Evolutionary conservation across 2,797 vertebrate species (phyloP).

Genomic region (Myotis myotis): DNA sequence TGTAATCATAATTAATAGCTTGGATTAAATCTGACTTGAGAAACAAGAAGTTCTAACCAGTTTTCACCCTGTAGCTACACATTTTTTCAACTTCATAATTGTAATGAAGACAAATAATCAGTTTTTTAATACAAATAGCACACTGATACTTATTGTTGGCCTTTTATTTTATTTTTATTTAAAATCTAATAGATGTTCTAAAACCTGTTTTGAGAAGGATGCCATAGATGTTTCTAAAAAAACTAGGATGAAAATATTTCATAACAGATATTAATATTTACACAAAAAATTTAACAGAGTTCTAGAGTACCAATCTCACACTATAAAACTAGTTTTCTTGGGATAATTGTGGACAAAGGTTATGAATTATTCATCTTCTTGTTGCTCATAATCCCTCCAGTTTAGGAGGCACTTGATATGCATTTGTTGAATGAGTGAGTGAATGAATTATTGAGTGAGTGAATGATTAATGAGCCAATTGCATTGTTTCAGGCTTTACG

Average conservation of each 20-base stretch:
- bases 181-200: constrained; percentile 9
- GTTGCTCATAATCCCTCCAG: not conserved
- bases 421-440: constrained; percentile 4
- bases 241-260: constrained; percentile 22
- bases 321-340: constrained; percentile 34
- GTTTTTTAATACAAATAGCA: constrained; percentile 5
- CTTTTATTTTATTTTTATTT: constrained; percentile 37
- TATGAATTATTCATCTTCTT: constrained; percentile 52
- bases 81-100: constrained; percentile 48
- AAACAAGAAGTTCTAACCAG: constrained; percentile 46
- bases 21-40: constrained; percentile 36
- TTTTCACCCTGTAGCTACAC: constrained; percentile 43
- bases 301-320: not conserved
- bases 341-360: not conserved
- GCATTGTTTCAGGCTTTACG: not conserved
- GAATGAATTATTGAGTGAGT: constrained; percentile 38
- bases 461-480: constrained; percentile 43
- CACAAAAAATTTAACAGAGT: not conserved
- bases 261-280: not conserved
- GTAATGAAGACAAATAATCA: not conserved
- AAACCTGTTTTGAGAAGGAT: not conserved
- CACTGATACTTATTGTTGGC: not conserved
- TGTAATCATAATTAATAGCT: constrained; percentile 50
- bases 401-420: not conserved
- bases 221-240: not conserved